Evolutionary conservation across 2,797 vertebrate species (phyloP), one percentile per base, ranked within the genome.

Genomic region (Enteromius thamalakanensis): DNA sequence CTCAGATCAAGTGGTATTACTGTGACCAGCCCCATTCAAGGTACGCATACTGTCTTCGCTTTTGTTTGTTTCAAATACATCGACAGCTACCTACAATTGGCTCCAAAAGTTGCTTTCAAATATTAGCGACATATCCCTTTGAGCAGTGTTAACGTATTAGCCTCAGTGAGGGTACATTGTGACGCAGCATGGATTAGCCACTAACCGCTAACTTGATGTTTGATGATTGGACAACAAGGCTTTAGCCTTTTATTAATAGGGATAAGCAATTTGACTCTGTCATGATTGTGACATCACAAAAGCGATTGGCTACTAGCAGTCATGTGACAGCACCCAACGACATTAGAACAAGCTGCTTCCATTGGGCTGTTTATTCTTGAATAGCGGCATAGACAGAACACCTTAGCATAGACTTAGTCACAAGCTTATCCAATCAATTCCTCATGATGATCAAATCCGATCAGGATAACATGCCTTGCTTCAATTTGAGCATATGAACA

Each of bases 1-100:
- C 98, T 26, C 94, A 94, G 88, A 97, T 99, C 88, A 95, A 96
- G 45, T 99, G 98, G 98, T 98, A 95, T 91, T 97, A 98, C 92
- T 98, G 97, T 87, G 95, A 97, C 83, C 96, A 96, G 88, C 88
- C 94, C 0, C 95, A 97, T 60, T 94, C 94, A 87, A 96, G 97
- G 98, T 99, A 89, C 0, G 42, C 42, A 6, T 76, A 40, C 14
- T 34, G 47, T 19, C 12, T 70, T 23, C 55, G 65, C 1, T 49
- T 37, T n/a, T 47, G 14, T 65, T 17, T 40, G 17, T 32, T 65
- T 69, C 11, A 10, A 49, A 71, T 79, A 51, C 62, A 80, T 26
- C 26, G 2, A 67, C 45, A 76, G 10, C 8, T 40, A 19, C 42
- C n/a, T 19, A 53, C 2, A 40, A 26, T 68, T 32, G 8, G 21